These are phyloP conservation scores for Thripadectes ignobilis DNA, from an alignment of 2,797 vertebrate genomes.

Conservation along the genomic window DNA sequence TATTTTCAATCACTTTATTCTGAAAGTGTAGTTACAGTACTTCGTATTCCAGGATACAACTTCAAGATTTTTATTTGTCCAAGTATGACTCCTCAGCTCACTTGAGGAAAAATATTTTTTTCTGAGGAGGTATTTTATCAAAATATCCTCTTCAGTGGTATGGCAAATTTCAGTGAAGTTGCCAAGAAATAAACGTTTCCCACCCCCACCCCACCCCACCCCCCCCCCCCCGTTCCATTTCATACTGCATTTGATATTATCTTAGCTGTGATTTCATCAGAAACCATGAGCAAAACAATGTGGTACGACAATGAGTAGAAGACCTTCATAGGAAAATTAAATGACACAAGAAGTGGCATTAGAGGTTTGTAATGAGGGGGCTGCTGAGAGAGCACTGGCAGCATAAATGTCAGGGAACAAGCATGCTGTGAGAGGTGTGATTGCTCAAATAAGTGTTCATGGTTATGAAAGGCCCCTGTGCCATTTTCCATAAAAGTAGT, in stretches of 20 bases:
- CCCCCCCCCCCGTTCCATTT: neutral
- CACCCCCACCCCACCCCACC: too few species aligned
- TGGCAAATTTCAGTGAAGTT: neutral
- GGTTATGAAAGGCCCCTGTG: neutral
- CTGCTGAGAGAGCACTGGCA: neutral
- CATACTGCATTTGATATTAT: neutral
- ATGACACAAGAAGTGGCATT: conserved; percentile 5
- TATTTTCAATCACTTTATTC: neutral
- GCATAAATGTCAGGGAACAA: conserved; percentile 50
- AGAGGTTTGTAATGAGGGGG: conserved; percentile 14
- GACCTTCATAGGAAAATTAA: conserved; percentile 44
- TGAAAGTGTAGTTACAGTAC: neutral
- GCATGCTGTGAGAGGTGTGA: conserved; percentile 22
- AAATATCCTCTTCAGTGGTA: neutral
- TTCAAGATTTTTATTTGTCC: neutral
- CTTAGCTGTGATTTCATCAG: neutral
- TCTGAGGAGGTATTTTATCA: neutral
- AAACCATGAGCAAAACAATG: neutral
- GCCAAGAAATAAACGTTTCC: neutral
- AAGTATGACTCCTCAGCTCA: neutral
- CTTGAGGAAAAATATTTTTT: neutral
- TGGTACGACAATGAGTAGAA: conserved; percentile 5
- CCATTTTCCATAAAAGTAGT: neutral
- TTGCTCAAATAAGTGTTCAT: neutral
- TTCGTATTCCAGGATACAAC: neutral